These are phyloP conservation scores for Sycobia sp. DNA, from an alignment of 1,140 invertebrate genomes.

Conservation along the genomic window DNA sequence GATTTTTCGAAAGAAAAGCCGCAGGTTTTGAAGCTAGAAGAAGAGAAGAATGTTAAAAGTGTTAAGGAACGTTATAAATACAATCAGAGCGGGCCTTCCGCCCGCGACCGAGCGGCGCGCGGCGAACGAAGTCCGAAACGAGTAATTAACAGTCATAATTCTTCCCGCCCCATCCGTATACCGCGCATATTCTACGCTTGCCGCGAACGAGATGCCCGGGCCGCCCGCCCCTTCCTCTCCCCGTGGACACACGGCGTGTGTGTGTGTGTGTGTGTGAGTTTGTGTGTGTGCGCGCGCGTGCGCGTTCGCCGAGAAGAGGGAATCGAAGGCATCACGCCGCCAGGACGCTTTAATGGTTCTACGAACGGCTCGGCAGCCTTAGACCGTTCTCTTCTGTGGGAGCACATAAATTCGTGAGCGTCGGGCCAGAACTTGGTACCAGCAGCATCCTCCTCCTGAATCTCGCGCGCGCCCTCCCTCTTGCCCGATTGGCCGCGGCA, in stretches of 20 bases:
- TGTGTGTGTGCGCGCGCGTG: no score
- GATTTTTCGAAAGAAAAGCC: no score
- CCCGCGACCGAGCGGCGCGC: no score
- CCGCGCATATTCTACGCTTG: no score
- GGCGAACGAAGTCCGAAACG: no score
- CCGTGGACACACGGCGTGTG: no score
- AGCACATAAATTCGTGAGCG: conserved; percentile 44
- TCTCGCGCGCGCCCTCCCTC: not conserved
- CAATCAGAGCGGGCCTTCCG: no score
- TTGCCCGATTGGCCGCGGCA: not conserved
- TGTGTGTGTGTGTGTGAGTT: no score
- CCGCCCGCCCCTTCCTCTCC: not conserved
- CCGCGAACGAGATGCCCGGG: not conserved
- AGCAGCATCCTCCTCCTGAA: conserved; percentile 4
- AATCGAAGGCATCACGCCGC: conserved; percentile 33
- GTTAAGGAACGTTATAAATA: no score
- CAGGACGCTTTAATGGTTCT: conserved; percentile 45
- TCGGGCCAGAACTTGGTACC: conserved; percentile 14
- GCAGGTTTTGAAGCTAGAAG: no score
- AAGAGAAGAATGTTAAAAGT: no score
- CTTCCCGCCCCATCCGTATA: conserved; percentile 38
- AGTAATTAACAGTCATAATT: conserved; percentile 56
- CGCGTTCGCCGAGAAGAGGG: no score
- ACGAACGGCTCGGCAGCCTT: conserved; percentile 34
- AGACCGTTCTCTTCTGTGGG: conserved; percentile 26